Evolutionary conservation across 2,113 vertebrate genomes (phyloP), one percentile per base, ranked within the genome.

Genomic region (Brachirus orientalis): DNA sequence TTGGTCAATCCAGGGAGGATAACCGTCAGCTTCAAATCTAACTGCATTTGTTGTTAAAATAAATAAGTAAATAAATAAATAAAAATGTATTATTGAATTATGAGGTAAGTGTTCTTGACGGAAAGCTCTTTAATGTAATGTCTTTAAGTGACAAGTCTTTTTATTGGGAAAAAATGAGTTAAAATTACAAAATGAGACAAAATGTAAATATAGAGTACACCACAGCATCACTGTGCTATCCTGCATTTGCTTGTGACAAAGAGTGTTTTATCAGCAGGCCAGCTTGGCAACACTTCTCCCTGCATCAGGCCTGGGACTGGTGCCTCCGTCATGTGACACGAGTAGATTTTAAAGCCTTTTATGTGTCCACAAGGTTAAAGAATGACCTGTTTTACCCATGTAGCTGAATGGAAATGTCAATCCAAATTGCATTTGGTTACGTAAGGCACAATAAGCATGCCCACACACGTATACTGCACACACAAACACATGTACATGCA

Each of bases 351-450:
- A 59, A 74, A 74, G 65, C 74, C 83, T 79, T n/a, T 76, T 73
- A 36, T n/a, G 6, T 2, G 2, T 69, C 79, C 73, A 75, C 1
- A 6, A 57, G 53, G 52, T 82, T 56, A 80, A 78, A 80, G 41
- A 28, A 56, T 10, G 51, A 5, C 52, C 9, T 16, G 0, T 66
- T 67, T 56, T 35, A 38, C 44, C 44, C 63, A 67, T 73, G 68
- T 38, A 56, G 58, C 63, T 70, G 58, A 61, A 73, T 66, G 75
- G 80, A 86, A 84, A 86, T 67, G 80, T 84, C 68, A 81, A 84
- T 82, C 41, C 51, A 59, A 84, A 72, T 51, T 70, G 56, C 54
- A 66, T 55, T 52, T 35, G 41, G 52, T 71, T 80, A 60, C 48
- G 5, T 70, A 69, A 69, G 13, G 7, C 36, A 56, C 33, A 58